phyloP scores from a whole-genome alignment of 2,113 vertebrate species.

The Emydocephalus ijimae region DNA sequence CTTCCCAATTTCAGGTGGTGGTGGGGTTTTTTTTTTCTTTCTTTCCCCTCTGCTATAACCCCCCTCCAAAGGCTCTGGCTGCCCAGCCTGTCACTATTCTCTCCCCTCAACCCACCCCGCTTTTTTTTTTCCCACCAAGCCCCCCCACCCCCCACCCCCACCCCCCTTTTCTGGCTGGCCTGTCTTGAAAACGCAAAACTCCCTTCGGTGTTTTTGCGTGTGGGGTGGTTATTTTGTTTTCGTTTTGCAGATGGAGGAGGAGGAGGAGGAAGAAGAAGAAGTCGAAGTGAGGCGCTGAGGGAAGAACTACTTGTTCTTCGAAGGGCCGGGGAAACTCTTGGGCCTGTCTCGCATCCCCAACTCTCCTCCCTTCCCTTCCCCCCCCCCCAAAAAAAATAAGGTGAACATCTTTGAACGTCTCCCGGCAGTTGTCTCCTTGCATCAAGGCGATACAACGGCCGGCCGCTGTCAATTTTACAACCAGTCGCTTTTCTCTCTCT shows the following conservation, averaged over 20 bases:
- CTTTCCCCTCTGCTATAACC: conserved; percentile 44
- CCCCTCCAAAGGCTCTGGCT: conserved; percentile 61
- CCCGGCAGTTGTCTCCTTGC: conserved; percentile 53
- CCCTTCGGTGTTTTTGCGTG: conserved; percentile 42
- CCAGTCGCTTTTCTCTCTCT: conserved; percentile 50
- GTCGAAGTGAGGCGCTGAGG: background rate
- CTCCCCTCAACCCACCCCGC: conserved; percentile 36
- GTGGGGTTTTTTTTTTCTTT: no score
- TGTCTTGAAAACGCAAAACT: background rate
- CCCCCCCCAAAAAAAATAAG: background rate
- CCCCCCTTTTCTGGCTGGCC: background rate
- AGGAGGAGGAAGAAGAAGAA: no score
- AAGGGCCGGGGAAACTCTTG: background rate
- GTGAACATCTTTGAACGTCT: background rate
- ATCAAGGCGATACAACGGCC: conserved; percentile 56
- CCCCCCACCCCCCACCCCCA: no score
- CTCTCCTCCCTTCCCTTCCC: no score
- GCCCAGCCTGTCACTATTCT: conserved; percentile 63
- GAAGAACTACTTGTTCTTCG: background rate
- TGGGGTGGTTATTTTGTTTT: no score
- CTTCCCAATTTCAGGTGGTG: conserved; percentile 63
- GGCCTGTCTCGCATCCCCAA: background rate
- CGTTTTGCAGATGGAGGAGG: background rate
- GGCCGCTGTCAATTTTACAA: conserved; percentile 49
- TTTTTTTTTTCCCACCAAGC: background rate